Base-by-base conservation (phyloP, 2,888 invertebrate genomes). In the Phyto melanocephala region DNA sequence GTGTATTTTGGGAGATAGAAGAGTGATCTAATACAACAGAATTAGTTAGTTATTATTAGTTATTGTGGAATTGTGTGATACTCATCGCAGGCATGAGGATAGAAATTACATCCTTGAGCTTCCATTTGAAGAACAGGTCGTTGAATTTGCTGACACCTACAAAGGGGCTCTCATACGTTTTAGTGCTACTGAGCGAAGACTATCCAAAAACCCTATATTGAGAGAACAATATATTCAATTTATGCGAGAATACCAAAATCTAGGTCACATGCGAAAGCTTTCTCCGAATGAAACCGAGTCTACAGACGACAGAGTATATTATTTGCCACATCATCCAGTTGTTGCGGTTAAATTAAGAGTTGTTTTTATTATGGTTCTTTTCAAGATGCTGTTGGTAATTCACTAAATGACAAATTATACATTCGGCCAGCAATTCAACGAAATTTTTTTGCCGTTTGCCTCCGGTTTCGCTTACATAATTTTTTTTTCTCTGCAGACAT, bases 401-500 rank as follows among this genome's bases (percentile, higher is more conserved):
- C 78, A 6, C 22, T 70, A 0, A 67, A 76, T n/a, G 52, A 35
- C 1, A 52, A 28, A 0, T 11, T 80, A 8, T 54, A 80, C 35
- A 58, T 72, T 13, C 63, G 77, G 2, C 58, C 63, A 4, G 13
- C 42, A 8, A 77, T 72, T 10, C 70, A 80, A 40, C 50, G 75
- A 0, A 71, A 84, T 52, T 33, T 84, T 10, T 65, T 84, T 33
- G 80, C 71, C 3, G 84, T 84, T 2, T 85, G 79, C 11, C 33
- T 82, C 13, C 58, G 81, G 3, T 85, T 85, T 75, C 81, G 85
- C 2, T 50, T 80, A n/a, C n/a, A n/a, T n/a, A n/a, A n/a, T n/a
- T n/a, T n/a, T n/a, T n/a, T n/a, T n/a, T n/a, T n/a, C n/a, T n/a
- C n/a, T n/a, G n/a, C n/a, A n/a, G n/a, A n/a, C n/a, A n/a, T n/a